Conservation (phyloP, 2,888 invertebrate genomes). For the Bembecia ichneumoniformis region DNA sequence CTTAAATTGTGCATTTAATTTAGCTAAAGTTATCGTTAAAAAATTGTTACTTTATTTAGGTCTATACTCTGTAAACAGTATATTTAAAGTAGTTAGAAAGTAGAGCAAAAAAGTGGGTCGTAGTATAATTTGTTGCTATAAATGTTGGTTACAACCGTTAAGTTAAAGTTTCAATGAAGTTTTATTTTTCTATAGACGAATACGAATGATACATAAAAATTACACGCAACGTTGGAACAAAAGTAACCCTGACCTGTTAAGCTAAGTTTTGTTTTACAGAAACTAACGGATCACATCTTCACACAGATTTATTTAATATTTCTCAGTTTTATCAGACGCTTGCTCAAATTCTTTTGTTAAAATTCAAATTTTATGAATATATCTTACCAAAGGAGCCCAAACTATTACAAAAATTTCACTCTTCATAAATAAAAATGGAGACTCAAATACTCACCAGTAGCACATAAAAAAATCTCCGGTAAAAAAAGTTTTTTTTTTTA, state of each 20-base stretch:
- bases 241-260: background rate
- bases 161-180: no score
- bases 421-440: background rate
- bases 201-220: background rate
- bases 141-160: no score
- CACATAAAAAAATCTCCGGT: background rate
- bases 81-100: conserved; percentile 1
- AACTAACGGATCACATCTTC: no score
- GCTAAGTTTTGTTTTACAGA: no score
- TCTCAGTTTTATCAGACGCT: no score
- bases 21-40: no score
- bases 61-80: no score
- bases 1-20: no score
- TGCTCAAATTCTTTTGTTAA: no score
- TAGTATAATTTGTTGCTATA: background rate
- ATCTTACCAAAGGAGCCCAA: background rate
- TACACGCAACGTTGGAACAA: background rate
- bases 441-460: background rate
- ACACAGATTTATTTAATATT: no score
- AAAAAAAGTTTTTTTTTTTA: background rate
- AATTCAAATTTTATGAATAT: background rate
- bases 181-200: background rate
- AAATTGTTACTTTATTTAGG: no score
- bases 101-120: conserved; percentile 6
- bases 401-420: background rate